Conservation (phyloP, 2,797 vertebrate genomes). For the Eospalax fontanierii region DNA sequence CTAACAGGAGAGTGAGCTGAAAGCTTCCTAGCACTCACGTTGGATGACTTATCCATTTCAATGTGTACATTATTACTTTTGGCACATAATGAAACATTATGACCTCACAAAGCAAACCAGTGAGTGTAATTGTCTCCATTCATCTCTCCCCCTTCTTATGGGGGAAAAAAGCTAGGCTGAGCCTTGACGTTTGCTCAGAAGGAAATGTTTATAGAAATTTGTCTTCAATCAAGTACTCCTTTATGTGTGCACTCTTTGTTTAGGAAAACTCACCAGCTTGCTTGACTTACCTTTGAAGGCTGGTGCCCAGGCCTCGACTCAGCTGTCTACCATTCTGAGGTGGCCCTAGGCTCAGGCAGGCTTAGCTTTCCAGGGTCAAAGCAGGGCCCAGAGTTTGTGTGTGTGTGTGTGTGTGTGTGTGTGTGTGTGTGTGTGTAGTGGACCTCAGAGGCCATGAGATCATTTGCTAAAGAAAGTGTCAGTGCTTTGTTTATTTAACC, state of each 20-base stretch:
- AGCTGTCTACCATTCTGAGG: not conserved
- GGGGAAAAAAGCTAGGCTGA: not conserved
- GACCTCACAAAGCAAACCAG: constrained; percentile 73
- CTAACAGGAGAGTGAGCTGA: not conserved
- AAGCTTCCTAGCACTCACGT: not conserved
- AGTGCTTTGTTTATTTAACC: constrained; percentile 46
- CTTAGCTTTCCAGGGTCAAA: not conserved
- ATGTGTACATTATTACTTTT: constrained; percentile 44
- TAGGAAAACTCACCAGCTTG: not conserved
- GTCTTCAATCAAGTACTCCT: constrained; percentile 57
- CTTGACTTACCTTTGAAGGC: constrained; percentile 60
- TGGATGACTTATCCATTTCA: constrained; percentile 14
- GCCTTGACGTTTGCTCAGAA: constrained; percentile 61
- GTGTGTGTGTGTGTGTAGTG: not conserved
- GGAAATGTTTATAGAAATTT: constrained; percentile 77
- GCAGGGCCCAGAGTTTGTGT: not conserved
- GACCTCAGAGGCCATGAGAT: not conserved
- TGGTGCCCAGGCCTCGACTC: not conserved
- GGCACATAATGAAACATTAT: constrained; percentile 75
- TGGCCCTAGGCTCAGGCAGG: not conserved
- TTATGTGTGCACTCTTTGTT: constrained; percentile 59
- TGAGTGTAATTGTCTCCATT: constrained; percentile 59
- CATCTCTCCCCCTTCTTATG: constrained; percentile 39
- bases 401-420: not conserved
- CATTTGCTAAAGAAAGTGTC: constrained; percentile 14